Percentiles rank a stretch among this genome's conserved stretches.
Conservation (phyloP, 2,888 invertebrate species). For the Spodoptera littoralis region DNA sequence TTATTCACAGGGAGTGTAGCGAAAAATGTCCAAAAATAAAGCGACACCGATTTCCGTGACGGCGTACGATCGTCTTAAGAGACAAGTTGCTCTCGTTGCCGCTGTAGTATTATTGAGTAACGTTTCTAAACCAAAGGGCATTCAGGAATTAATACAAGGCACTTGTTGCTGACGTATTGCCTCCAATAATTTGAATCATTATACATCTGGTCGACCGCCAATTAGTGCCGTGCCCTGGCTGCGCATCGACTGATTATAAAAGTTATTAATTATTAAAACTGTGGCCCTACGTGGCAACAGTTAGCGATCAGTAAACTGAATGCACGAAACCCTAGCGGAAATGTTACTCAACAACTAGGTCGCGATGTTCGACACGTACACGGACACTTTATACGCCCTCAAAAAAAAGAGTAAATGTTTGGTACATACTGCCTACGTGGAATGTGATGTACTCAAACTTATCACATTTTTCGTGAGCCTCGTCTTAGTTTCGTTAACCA, state of each 20-base stretch:
- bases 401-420: background rate
- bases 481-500: too few species aligned
- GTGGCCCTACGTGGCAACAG: too few species aligned
- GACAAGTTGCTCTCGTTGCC: background rate
- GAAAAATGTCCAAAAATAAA: conserved; percentile 6
- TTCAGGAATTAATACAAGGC: conserved; percentile 5
- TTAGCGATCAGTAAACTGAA: too few species aligned
- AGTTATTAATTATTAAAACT: background rate
- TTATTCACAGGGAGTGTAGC: conserved; percentile 13
- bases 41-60: background rate
- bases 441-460: too few species aligned
- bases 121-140: conserved; percentile 1
- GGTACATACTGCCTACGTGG: background rate
- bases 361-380: background rate
- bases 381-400: background rate
- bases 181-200: background rate
- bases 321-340: background rate
- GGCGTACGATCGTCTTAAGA: background rate
- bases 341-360: background rate
- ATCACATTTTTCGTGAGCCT: too few species aligned
- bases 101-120: conserved; percentile 2
- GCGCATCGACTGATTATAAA: background rate
- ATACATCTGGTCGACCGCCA: background rate
- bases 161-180: background rate
- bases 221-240: too few species aligned